Conservation (phyloP, 2,888 invertebrate genomes). For the Lepidocyrtinus sp. region DNA sequence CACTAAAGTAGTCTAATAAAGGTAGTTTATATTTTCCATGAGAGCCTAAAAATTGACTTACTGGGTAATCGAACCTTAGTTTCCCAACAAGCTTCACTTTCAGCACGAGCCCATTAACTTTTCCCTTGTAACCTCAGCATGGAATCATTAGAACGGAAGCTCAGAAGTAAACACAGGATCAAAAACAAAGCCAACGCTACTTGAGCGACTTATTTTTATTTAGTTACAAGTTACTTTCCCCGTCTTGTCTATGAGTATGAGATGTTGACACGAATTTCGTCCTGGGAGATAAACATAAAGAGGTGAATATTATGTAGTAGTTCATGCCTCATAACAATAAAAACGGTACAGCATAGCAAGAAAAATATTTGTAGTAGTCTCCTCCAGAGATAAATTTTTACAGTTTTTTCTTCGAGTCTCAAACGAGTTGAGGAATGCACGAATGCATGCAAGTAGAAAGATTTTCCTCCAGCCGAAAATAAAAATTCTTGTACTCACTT, state of each 20-base stretch:
- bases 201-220: not conserved
- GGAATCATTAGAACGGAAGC: not conserved
- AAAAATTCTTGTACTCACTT: conserved; percentile 5
- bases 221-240: not conserved
- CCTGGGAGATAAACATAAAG: conserved; percentile 14
- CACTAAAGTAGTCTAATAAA: too few relatives aligned
- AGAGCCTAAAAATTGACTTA: too few relatives aligned
- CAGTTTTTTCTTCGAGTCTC: not conserved
- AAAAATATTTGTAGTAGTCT: not conserved
- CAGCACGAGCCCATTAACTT: too few relatives aligned
- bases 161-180: not conserved
- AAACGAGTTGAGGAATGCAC: not conserved
- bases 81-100: not conserved
- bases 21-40: too few relatives aligned
- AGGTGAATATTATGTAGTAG: conserved; percentile 19
- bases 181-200: not conserved
- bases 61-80: too few relatives aligned
- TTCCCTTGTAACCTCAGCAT: too few relatives aligned
- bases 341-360: not conserved
- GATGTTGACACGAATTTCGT: conserved; percentile 4
- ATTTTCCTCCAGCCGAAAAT: too few relatives aligned
- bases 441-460: not conserved
- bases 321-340: conserved; percentile 17
- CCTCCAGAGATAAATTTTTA: not conserved
- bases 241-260: not conserved